These are phyloP conservation scores for Drosophila siamana DNA, from an alignment of 2,888 invertebrate genomes.

Conservation along the genomic window DNA sequence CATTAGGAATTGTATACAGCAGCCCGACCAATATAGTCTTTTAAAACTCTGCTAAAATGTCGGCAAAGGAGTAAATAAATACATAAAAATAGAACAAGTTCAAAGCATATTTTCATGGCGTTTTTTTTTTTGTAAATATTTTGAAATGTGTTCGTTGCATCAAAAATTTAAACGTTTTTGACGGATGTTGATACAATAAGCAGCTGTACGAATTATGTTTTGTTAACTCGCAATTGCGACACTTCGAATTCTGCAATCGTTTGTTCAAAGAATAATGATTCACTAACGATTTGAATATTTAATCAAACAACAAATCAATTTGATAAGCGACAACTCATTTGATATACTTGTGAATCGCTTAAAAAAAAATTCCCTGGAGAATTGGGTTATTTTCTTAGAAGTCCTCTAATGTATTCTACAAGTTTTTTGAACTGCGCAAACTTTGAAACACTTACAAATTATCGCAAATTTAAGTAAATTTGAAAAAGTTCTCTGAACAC, in stretches of 20 bases:
- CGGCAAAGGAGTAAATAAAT: slow-evolving; percentile 35
- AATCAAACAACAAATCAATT: too few species aligned
- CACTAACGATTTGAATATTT: too few species aligned
- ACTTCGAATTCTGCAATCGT: slow-evolving; percentile 6
- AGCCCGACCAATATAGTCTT: slow-evolving; percentile 3
- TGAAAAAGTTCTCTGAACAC: background rate
- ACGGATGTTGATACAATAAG: slow-evolving; percentile 45
- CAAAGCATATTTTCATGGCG: slow-evolving; percentile 50
- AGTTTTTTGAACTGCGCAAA: too few species aligned
- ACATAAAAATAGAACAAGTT: slow-evolving; percentile 53
- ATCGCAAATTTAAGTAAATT: background rate
- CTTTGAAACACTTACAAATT: background rate
- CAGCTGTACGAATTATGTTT: slow-evolving; percentile 47
- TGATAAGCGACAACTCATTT: too few species aligned
- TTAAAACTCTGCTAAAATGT: slow-evolving; percentile 30
- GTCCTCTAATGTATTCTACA: too few species aligned
- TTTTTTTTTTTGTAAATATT: slow-evolving; percentile 48
- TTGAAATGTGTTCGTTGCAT: slow-evolving; percentile 50
- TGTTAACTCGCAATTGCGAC: slow-evolving; percentile 37
- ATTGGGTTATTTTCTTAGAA: too few species aligned
- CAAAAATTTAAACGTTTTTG: slow-evolving; percentile 38
- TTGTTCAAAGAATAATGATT: too few species aligned
- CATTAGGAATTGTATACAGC: slow-evolving; percentile 7
- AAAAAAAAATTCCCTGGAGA: too few species aligned
- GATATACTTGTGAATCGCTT: too few species aligned